Base-by-base conservation (phyloP, 2,797 vertebrate genomes). In the Muraenolepis orangiensis region DNA sequence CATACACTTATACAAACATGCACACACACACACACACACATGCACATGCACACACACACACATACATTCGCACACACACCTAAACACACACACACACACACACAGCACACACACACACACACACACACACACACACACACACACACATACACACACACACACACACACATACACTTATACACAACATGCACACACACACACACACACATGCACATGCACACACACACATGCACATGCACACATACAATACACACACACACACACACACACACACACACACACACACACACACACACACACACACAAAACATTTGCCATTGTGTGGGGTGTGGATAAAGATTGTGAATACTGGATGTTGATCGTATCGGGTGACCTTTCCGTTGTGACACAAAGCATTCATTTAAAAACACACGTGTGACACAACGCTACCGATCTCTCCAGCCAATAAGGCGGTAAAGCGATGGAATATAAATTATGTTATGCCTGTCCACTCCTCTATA, bases 401-500 rank as follows among this genome's bases (percentile, higher is more conserved):
- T 23, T 57, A 23, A 57, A n/a, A 11, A 57, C 51, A n/a, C 51
- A 6, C 51, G 23, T 16, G 51, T 57, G 18, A 57, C 51, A 42
- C 14, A 57, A 57, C 0, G 51, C 51, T 7, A 23, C 20, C 51
- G 51, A 57, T 23, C 51, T 23, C 51, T 57, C n/a, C 51, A 23
- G n/a, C 51, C 51, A 57, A 57, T 57, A 7, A 23, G 51, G 23
- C 51, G 11, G 51, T 23, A 57, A n/a, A 57, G 51, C 51, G 51
- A 57, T 8, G 51, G 51, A 57, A 57, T 23, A 57, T 70, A 80
- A 84, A 81, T 71, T 84, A 76, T 85, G 76, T 77, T 86, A 78
- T 74, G 82, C 75, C 80, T 86, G 85, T 74, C 86, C 82, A 67
- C 82, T 85, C 70, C 76, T 74, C 71, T 85, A 76, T 74, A 70